Percentiles rank a stretch among this genome's conserved stretches.
Conservation (phyloP, 2,113 vertebrate species). For the Phoxinus phoxinus region DNA sequence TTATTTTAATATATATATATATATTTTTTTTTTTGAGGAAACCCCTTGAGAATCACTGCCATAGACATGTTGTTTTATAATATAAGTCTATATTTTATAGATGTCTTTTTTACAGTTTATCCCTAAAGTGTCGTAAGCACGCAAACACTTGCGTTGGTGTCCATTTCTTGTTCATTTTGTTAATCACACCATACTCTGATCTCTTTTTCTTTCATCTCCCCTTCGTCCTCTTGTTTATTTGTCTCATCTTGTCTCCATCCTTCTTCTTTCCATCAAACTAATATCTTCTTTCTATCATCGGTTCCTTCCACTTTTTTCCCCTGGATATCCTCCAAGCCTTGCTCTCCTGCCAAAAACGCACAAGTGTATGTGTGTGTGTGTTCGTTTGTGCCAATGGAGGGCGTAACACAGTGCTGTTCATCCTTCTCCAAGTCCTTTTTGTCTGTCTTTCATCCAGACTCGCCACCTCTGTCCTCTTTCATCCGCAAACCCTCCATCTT, state of each 20-base stretch:
- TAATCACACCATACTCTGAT: not conserved
- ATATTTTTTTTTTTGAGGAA: not conserved
- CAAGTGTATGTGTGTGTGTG: conserved; percentile 29
- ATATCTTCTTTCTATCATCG: conserved; percentile 52
- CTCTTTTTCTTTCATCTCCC: not conserved
- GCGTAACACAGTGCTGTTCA: conserved; percentile 37
- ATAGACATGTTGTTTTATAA: not conserved
- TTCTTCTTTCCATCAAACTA: conserved; percentile 53
- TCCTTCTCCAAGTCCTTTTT: conserved; percentile 39
- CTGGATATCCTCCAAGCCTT: conserved; percentile 52
- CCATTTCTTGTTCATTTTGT: not conserved
- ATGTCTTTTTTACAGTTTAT: too few relatives aligned
- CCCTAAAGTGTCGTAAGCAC: too few relatives aligned
- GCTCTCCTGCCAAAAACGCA: conserved; percentile 39
- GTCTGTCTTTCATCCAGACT: conserved; percentile 26
- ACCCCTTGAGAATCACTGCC: not conserved
- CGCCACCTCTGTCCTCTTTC: conserved; percentile 13
- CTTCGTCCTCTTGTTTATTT: conserved; percentile 45
- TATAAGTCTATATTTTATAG: too few relatives aligned
- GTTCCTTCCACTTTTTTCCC: conserved; percentile 56
- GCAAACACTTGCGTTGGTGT: too few relatives aligned
- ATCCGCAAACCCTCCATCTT: not conserved
- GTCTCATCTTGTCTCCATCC: conserved; percentile 32
- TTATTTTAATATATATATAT: too few relatives aligned
- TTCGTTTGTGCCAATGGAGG: conserved; percentile 11